Evolutionary conservation across 1,140 invertebrate genomes (phyloP).

Genomic region (Armadillidium nasatum): DNA sequence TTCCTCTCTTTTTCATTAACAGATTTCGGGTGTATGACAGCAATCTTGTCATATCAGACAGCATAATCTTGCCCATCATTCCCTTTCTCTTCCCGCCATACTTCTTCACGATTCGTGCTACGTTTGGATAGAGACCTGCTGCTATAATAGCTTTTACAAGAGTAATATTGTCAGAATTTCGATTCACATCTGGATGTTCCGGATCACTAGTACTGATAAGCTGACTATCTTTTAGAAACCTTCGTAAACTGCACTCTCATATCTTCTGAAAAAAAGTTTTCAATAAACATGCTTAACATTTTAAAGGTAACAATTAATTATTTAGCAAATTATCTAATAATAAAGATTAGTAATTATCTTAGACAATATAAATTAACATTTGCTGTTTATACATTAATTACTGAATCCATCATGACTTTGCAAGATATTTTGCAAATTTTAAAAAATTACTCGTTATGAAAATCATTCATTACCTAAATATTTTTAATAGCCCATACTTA

Average conservation of each 20-base stretch:
- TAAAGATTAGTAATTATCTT: background rate
- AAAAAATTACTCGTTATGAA: too few relatives aligned
- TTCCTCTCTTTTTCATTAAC: conserved; percentile 42
- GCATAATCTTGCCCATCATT: conserved; percentile 26
- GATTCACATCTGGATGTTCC: conserved; percentile 55
- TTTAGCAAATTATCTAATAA: conserved; percentile 12
- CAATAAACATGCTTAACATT: conserved; percentile 25
- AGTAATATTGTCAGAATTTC: conserved; percentile 67
- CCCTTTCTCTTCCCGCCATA: conserved; percentile 1
- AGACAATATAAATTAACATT: background rate
- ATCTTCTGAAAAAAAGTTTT: conserved; percentile 55
- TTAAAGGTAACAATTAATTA: conserved; percentile 20
- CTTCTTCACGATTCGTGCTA: conserved; percentile 54
- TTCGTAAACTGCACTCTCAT: conserved; percentile 79
- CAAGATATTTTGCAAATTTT: too few relatives aligned
- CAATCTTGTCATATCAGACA: conserved; percentile 29
- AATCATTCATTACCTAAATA: too few relatives aligned
- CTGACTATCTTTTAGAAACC: conserved; percentile 66
- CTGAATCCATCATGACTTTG: background rate
- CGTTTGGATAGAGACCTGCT: conserved; percentile 83
- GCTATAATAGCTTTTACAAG: conserved; percentile 78
- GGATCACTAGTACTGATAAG: conserved; percentile 61
- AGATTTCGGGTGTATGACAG: conserved; percentile 37
- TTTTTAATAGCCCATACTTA: too few relatives aligned
- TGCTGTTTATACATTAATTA: background rate